Base-by-base conservation (phyloP, 1,140 invertebrate genomes). In the Zophobas morio region DNA sequence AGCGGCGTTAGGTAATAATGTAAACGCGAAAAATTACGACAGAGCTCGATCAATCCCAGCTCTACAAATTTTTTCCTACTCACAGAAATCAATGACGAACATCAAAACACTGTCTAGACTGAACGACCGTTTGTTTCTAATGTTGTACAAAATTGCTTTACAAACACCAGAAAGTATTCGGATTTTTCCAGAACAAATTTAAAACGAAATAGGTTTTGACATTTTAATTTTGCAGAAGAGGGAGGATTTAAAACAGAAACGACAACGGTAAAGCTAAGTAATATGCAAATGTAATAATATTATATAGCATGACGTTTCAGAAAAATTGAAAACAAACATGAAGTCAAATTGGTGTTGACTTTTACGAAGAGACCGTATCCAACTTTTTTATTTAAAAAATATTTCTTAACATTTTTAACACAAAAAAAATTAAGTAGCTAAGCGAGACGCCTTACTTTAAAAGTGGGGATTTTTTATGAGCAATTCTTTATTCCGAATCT, bases 71-170 rank as follows among this genome's bases (percentile, higher is more conserved):
- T 77, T 71, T 78, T 77, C 46, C 49, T 70, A 53, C 54, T 75
- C 42, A 56, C 49, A n/a, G 32, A 60, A 60, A 42, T 79, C 75
- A 79, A 79, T 74, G 75, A 49, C 53, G 76, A 63, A 79, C 78
- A 60, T 79, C 75, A 79, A 77, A 79, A 75, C 42, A 34, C 8
- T 8, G 34, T 6, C 54, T 20, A 20, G 20, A 20, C 20, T 20
- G 20, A 20, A 20, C 20, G 20, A 20, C 20, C 20, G 20, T 20
- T 20, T 20, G 20, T 20, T 20, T 20, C 20, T 20, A 20, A 20
- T 20, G 20, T 20, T 72, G 51, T 51, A 72, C 53, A 20, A 72
- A 72, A 51, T 51, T 72, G 47, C n/a, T 51, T 51, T 53, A 8
- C 42, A 5, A 32, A 33, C 51, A 20, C 53, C 70, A 6, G 70